phyloP scores from a whole-genome alignment of 2,888 invertebrate genomes.

The Leptopilina myrica region DNA sequence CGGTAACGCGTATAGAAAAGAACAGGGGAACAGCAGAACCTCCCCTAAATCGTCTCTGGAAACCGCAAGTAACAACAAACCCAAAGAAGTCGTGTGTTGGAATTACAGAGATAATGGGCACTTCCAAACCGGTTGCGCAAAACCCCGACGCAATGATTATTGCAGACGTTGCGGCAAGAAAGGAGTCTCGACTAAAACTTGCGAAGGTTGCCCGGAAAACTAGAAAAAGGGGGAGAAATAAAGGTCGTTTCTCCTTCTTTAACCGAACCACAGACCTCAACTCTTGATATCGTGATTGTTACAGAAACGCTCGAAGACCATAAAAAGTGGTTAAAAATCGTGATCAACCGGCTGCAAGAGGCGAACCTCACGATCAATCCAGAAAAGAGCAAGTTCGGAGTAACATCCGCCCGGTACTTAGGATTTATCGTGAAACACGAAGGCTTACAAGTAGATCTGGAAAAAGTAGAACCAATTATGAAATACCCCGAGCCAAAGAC shows the following conservation, averaged over 20 bases:
- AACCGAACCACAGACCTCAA: background rate
- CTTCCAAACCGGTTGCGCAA: background rate
- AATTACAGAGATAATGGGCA: background rate
- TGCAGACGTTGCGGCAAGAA: background rate
- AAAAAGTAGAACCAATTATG: no score
- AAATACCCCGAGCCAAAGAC: no score
- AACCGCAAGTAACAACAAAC: no score
- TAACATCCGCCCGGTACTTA: slow-evolving; percentile 9
- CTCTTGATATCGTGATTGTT: slow-evolving; percentile 44
- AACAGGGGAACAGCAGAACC: no score
- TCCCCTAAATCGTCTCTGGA: no score
- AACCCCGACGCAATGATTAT: background rate
- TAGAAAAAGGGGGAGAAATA: background rate
- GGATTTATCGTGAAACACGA: slow-evolving; percentile 36
- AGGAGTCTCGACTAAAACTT: background rate
- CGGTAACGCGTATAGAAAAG: no score
- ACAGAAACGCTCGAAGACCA: background rate
- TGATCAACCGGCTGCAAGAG: background rate
- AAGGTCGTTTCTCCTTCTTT: background rate
- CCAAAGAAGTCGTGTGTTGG: background rate
- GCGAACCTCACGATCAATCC: background rate
- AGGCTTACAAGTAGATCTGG: slow-evolving; percentile 24
- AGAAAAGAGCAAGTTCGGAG: background rate
- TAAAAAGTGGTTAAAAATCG: background rate
- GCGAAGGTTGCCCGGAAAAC: background rate